Base-by-base conservation (phyloP, 2,113 vertebrate genomes). In the Thunnus thynnus region DNA sequence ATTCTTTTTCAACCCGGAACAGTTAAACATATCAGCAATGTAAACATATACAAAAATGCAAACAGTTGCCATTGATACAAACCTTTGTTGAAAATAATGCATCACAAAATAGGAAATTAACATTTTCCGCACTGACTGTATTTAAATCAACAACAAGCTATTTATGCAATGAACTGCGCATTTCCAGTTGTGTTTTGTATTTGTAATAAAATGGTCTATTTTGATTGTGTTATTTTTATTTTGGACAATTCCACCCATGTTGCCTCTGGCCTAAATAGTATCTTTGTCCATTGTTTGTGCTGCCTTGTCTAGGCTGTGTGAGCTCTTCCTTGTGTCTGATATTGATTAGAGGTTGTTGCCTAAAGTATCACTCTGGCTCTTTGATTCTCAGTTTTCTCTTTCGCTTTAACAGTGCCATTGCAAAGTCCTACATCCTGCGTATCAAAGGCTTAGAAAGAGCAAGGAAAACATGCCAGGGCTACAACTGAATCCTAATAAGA, bases 121-220 rank as follows among this genome's bases (percentile, higher is more conserved):
- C 61, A 78, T 91, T 86, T 91, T 87, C 78, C 67, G 88, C 93
- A 95, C 91, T 94, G 93, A 93, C 72, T 90, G 64, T 93, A 85
- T 92, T 92, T 89, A 88, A 88, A 88, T 86, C 78, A 76, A 57
- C 83, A 60, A 80, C 52, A 71, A 86, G 61, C 51, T 94, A 90
- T 93, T 91, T 92, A 87, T 93, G 62, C 84, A 76, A 82, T 84
- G 61, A 85, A 90, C 71, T 83, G 60, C 36, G 50, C 86, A 93
- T 87, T 68, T 75, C 75, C 65, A 70, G 52, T 75, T 89, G 73
- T 90, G 74, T 91, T 91, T 94, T 93, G 73, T 91, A 89, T 91
- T 90, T 91, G 74, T 85, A 94, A 94, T 94, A 94, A 95, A 94
- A 81, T 83, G 8, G 4, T 91, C 52, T 87, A 84, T 87, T 86